Evolutionary conservation across 1,140 invertebrate genomes (phyloP).

Genomic region (Melipona quadrifasciata): DNA sequence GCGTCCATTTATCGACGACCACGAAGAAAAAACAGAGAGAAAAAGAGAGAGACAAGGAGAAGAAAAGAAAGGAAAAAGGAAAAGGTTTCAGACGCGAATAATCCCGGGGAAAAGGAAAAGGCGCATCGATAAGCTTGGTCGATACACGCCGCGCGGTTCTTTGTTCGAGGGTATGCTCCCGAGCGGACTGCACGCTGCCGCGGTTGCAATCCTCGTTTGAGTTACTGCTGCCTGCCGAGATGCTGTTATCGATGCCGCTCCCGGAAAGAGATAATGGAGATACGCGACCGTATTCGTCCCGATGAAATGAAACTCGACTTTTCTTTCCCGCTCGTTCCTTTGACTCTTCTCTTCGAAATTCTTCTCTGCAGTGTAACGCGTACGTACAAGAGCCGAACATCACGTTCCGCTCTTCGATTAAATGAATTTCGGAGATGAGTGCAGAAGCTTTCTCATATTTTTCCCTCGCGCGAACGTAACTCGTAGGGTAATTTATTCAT

Average conservation of each 20-base stretch:
- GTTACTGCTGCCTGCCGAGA: slow-evolving; percentile 7
- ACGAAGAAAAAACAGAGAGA: not conserved
- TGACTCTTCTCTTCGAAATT: not conserved
- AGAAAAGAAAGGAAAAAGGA: not conserved
- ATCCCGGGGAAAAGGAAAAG: slow-evolving; percentile 1
- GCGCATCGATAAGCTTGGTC: slow-evolving; percentile 22
- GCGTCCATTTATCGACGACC: slow-evolving; percentile 15
- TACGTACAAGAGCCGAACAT: too few relatives aligned
- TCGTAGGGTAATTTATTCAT: too few relatives aligned
- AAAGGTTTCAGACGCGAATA: slow-evolving; percentile 25
- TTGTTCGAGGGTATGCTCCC: slow-evolving; percentile 6
- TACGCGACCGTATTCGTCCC: not conserved
- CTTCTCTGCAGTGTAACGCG: not conserved
- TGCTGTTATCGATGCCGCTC: slow-evolving; percentile 11
- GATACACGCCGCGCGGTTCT: not conserved
- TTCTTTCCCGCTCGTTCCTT: not conserved
- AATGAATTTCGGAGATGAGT: not conserved
- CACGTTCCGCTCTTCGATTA: not conserved
- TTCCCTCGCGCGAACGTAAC: too few relatives aligned
- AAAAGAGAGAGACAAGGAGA: too few relatives aligned
- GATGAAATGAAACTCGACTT: not conserved
- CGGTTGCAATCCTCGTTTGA: slow-evolving; percentile 13
- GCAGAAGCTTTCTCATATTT: not conserved
- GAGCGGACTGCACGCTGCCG: not conserved
- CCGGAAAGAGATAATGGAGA: slow-evolving; percentile 9